These are phyloP conservation scores for Decapterus maruadsi DNA, from an alignment of 2,797 vertebrate species.

Conservation along the genomic window DNA sequence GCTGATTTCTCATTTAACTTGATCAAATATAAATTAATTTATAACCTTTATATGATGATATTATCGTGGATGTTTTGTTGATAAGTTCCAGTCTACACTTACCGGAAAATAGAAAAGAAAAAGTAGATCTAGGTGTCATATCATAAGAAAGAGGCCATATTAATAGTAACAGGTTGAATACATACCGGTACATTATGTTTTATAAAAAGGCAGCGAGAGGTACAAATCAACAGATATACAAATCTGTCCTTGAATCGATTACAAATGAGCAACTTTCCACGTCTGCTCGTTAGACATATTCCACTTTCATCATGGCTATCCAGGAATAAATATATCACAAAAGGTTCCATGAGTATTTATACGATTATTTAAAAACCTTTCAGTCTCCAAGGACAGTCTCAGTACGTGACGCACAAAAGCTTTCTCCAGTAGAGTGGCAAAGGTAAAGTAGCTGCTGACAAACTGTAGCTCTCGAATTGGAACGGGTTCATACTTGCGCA, in stretches of 20 bases:
- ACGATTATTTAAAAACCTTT: conserved; percentile 15
- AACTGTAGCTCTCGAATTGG: conserved; percentile 9
- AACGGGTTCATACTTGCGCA: conserved; percentile 87
- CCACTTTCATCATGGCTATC: background rate
- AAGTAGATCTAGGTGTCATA: background rate
- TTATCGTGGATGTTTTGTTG: no score
- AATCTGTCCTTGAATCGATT: conserved; percentile 18
- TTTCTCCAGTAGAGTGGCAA: background rate
- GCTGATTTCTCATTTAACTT: no score
- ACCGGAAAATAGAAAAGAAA: background rate
- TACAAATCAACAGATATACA: background rate
- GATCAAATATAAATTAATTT: no score
- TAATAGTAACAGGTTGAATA: conserved; percentile 14
- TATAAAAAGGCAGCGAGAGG: no score
- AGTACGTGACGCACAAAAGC: background rate
- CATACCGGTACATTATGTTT: conserved; percentile 1
- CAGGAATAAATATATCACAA: conserved; percentile 5
- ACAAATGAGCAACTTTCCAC: background rate
- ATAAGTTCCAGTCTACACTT: background rate
- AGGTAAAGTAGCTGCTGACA: background rate
- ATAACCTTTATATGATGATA: no score
- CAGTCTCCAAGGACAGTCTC: background rate
- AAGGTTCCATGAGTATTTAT: background rate
- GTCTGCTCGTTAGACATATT: conserved; percentile 10
- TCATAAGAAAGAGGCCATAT: conserved; percentile 2